phyloP scores from a whole-genome alignment of 2,888 invertebrate species.

The Cerastis rubricosa region DNA sequence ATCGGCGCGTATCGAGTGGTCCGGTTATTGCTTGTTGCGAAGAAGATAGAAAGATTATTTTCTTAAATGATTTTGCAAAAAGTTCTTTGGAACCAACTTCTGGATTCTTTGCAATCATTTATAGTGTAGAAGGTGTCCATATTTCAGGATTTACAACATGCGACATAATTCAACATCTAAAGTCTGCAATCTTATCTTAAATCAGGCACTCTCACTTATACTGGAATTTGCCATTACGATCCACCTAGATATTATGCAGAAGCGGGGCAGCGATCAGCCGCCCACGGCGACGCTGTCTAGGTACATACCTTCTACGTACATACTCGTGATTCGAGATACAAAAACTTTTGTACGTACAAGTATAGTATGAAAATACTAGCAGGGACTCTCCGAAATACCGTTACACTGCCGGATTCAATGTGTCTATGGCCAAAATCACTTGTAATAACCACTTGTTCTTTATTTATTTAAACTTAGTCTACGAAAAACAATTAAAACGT shows the following conservation, averaged over 20 bases:
- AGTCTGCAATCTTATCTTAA: constrained; percentile 54
- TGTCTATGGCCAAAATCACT: constrained; percentile 36
- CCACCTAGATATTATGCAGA: constrained; percentile 71
- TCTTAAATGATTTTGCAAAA: constrained; percentile 20
- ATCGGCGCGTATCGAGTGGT: constrained; percentile 20
- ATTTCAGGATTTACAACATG: constrained; percentile 15
- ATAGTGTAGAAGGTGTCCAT: constrained; percentile 1
- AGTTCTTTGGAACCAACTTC: constrained; percentile 7
- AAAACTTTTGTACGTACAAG: constrained; percentile 41
- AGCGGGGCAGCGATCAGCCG: constrained; percentile 71
- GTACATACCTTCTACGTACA: constrained; percentile 50
- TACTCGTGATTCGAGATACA: constrained; percentile 50
- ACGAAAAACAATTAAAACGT: not conserved
- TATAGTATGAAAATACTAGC: constrained; percentile 51
- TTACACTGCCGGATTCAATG: constrained; percentile 42
- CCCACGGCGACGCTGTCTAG: constrained; percentile 66
- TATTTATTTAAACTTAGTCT: not conserved
- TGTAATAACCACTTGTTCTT: constrained; percentile 30
- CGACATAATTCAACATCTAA: constrained; percentile 38
- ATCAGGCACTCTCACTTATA: constrained; percentile 77
- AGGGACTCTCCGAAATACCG: constrained; percentile 37
- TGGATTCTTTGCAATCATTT: not conserved
- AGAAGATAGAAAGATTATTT: constrained; percentile 22
- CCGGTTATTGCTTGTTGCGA: constrained; percentile 26
- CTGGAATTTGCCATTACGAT: constrained; percentile 75